Conservation (phyloP, 1,140 invertebrate species). For the Drosophila oshimai region DNA sequence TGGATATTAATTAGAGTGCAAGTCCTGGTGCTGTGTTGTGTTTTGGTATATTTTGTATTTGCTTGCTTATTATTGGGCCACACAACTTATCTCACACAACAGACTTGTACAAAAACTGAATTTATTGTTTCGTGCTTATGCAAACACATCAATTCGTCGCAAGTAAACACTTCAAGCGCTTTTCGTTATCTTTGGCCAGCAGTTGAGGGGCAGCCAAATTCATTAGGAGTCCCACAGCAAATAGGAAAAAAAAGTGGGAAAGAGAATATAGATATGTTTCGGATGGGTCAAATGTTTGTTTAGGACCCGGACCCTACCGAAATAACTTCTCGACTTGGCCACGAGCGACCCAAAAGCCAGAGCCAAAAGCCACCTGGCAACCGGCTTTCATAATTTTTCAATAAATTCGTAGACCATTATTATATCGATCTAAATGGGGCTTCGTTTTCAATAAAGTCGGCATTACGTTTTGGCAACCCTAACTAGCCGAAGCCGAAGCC, state of each 20-base stretch:
- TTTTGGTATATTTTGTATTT: slow-evolving; percentile 3
- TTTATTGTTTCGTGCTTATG: slow-evolving; percentile 75
- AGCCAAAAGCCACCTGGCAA: background rate
- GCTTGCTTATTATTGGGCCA: slow-evolving; percentile 18
- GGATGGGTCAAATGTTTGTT: slow-evolving; percentile 66
- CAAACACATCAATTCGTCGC: slow-evolving; percentile 79
- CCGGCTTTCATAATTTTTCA: slow-evolving; percentile 67
- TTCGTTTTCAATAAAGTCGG: slow-evolving; percentile 68
- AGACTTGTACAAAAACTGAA: slow-evolving; percentile 48
- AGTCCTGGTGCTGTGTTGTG: background rate
- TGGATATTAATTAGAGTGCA: slow-evolving; percentile 44
- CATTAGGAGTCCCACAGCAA: slow-evolving; percentile 76
- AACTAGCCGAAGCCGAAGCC: slow-evolving; percentile 25
- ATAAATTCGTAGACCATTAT: slow-evolving; percentile 60
- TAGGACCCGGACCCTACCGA: slow-evolving; percentile 35
- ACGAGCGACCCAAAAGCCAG: background rate
- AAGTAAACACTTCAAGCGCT: slow-evolving; percentile 77
- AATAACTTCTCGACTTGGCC: slow-evolving; percentile 49
- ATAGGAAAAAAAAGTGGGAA: slow-evolving; percentile 58
- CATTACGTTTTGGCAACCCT: slow-evolving; percentile 52
- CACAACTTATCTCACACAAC: slow-evolving; percentile 24
- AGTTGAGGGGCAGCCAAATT: slow-evolving; percentile 52
- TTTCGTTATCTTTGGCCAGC: slow-evolving; percentile 70
- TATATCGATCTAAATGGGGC: slow-evolving; percentile 46
- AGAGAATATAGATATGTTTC: slow-evolving; percentile 38